Evolutionary conservation across 2,113 vertebrate species (phyloP), one percentile per base, ranked within the genome.

Genomic region (Zapornia atra): DNA sequence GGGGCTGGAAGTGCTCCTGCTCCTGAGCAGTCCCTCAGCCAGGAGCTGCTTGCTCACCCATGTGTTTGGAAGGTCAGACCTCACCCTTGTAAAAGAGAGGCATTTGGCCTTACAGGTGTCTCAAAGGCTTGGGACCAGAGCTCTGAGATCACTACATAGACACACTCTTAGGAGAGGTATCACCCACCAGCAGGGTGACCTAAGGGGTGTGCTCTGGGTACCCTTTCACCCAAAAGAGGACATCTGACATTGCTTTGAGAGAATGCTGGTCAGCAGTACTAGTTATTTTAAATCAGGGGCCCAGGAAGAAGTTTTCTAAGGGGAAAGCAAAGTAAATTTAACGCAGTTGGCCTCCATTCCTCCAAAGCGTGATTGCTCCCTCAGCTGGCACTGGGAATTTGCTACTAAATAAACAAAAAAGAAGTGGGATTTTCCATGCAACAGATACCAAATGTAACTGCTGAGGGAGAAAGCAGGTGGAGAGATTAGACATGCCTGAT

Each of bases 401-500:
- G 36, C 40, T 78, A 33, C 38, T 63, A n/a, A 70, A 19, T 3
- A 12, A 70, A 59, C 50, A 64, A 33, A 50, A n/a, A 15, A 82
- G 24, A 29, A 68, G 28, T 17, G 68, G 38, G 8, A 87, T 92
- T 97, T 96, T 91, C 76, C 69, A 33, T 69, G 53, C 73, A 57
- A 65, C 25, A 50, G 56, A 71, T 75, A 78, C 18, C 9, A 44
- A 93, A 82, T 48, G 36, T 53, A 63, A 81, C 63, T 81, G 82
- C 88, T 81, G 44, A 8, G n/a, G 24, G 20, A 88, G 53, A 61
- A 94, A 82, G 73, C 70, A 85, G 56, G 50, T 44, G 36, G n/a
- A 53, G 90, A 76, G 42, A 87, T 66, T 94, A 95, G 90, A 93
- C 71, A 80, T 90, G 69, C 64, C 75, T 16, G 65, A 33, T 88